phyloP scores from a whole-genome alignment of 2,797 vertebrate genomes.

The Momotus momota region DNA sequence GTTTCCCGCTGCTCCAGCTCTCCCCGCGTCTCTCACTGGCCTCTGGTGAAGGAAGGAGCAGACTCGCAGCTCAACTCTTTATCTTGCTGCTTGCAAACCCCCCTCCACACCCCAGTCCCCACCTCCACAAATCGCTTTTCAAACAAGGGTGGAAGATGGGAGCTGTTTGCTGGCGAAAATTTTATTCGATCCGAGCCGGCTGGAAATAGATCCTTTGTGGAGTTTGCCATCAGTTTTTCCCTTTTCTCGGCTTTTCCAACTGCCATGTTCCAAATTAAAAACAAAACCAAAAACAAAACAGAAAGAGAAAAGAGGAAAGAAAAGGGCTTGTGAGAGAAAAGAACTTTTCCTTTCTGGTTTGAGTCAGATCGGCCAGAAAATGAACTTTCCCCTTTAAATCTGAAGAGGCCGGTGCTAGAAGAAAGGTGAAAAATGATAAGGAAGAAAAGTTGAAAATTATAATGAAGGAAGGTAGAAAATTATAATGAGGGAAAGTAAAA shows the following conservation, averaged over 20 bases:
- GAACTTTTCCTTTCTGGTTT: neutral
- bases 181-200: neutral
- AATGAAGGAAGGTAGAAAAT: neutral
- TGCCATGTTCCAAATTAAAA: accelerated
- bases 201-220: neutral
- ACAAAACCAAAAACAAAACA: neutral
- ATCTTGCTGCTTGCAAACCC: neutral
- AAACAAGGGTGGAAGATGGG: neutral
- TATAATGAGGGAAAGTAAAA: neutral
- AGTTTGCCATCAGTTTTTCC: neutral
- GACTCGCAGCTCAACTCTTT: neutral
- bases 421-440: neutral
- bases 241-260: neutral
- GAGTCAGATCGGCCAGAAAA: neutral
- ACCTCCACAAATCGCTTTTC: neutral
- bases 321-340: neutral
- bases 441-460: neutral
- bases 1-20: neutral
- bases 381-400: neutral
- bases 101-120: neutral
- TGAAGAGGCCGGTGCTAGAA: neutral
- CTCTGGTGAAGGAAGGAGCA: neutral
- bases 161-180: neutral
- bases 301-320: neutral
- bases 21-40: neutral